A percentile compares a stretch with the other conserved stretches of the same genome.
Conservation (phyloP, 2,797 vertebrate species). For the Sciurus carolinensis region DNA sequence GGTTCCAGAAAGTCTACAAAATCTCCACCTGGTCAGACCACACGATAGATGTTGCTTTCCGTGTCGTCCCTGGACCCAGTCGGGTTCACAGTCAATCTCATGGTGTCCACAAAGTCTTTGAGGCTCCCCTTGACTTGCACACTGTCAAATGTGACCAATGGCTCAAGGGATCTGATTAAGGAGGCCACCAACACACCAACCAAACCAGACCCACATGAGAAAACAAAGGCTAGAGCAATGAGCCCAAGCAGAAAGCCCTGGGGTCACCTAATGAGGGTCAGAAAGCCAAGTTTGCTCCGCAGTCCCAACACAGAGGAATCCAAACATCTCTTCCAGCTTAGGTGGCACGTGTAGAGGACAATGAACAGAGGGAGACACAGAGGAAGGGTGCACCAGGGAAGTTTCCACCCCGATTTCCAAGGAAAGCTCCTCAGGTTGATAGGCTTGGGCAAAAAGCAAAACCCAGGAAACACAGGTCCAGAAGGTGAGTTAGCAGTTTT, state of each 20-base stretch:
- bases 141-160: background rate
- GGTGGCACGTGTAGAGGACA: background rate
- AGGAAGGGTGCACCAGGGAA: background rate
- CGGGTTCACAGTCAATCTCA: slow-evolving; percentile 42
- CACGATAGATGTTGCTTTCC: background rate
- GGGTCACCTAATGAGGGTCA: background rate
- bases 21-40: background rate
- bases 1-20: background rate
- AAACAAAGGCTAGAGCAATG: background rate
- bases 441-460: slow-evolving; percentile 39
- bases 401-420: slow-evolving; percentile 19
- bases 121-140: slow-evolving; percentile 12
- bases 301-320: background rate
- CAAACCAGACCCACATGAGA: background rate
- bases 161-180: background rate
- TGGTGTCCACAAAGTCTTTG: background rate
- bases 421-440: slow-evolving; percentile 1
- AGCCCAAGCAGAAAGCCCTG: background rate
- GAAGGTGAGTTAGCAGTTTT: background rate
- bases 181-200: background rate
- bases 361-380: background rate
- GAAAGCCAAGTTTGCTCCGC: background rate
- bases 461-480: background rate
- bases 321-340: slow-evolving; percentile 30
- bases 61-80: background rate